A percentile compares a stretch with the other conserved stretches of the same genome.
Evolutionary conservation across 2,113 vertebrate genomes (phyloP).

Genomic region (Origma solitaria): DNA sequence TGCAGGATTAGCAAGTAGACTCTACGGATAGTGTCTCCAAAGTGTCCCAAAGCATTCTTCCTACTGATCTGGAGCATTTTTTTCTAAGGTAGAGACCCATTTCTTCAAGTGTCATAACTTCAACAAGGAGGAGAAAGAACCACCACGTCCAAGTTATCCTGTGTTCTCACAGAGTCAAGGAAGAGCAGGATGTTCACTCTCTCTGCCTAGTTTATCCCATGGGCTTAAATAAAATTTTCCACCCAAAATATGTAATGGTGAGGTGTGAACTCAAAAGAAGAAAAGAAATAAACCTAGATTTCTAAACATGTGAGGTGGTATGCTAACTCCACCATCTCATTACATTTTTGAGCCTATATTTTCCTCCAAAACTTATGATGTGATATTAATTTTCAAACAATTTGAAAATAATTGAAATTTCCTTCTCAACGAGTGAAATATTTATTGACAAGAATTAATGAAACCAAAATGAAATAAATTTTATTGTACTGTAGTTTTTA

Average conservation of each 20-base stretch:
- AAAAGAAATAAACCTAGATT: neutral
- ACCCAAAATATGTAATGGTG: neutral
- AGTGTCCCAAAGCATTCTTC: neutral
- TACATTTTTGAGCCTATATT: neutral
- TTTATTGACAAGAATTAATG: neutral
- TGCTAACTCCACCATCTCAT: neutral
- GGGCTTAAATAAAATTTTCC: neutral
- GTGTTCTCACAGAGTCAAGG: neutral
- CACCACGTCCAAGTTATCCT: neutral
- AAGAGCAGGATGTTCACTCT: neutral
- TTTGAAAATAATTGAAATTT: neutral
- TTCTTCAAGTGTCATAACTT: neutral
- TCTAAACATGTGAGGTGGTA: neutral
- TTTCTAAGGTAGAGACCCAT: neutral
- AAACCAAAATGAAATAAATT: neutral
- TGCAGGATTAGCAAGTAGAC: neutral
- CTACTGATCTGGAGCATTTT: neutral
- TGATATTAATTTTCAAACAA: neutral
- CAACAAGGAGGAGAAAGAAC: neutral
- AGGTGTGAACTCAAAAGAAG: neutral
- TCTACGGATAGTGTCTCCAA: neutral
- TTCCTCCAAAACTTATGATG: neutral
- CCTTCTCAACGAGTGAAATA: neutral
- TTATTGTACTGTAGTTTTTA: neutral
- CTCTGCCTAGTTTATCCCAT: neutral